Percentiles rank a stretch among this genome's conserved stretches.
These are phyloP conservation scores for Diadophis punctatus DNA, from an alignment of 2,113 vertebrate species.

Conservation along the genomic window DNA sequence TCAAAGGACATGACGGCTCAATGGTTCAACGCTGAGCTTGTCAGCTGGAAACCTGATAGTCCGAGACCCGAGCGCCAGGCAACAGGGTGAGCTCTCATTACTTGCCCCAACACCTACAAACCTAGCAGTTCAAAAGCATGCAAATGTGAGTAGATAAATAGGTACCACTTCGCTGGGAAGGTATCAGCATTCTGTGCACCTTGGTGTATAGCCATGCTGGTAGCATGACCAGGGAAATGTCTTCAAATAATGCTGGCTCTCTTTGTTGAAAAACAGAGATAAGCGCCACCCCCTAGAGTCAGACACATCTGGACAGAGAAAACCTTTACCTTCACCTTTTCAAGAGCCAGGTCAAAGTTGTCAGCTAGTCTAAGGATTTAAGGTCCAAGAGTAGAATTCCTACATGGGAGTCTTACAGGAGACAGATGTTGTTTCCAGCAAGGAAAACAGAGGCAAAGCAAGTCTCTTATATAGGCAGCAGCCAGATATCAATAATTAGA, in stretches of 20 bases:
- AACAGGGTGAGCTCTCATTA: background rate
- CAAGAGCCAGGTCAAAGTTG: no score
- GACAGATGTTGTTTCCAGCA: background rate
- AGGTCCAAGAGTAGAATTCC: background rate
- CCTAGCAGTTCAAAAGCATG: background rate
- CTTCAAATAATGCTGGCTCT: no score
- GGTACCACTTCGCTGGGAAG: background rate
- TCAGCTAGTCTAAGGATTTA: background rate
- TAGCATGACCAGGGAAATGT: no score
- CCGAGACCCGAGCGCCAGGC: background rate
- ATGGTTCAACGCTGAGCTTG: background rate
- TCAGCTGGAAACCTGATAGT: background rate
- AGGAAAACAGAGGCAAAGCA: background rate
- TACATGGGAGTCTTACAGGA: background rate
- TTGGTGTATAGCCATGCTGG: background rate
- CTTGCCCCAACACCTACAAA: background rate
- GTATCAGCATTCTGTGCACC: background rate
- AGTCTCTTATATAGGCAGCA: background rate
- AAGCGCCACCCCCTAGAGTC: no score
- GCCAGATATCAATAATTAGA: background rate
- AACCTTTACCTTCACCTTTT: no score
- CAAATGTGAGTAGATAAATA: background rate
- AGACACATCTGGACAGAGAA: no score
- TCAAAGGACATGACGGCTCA: background rate
- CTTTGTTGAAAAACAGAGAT: no score